Percentiles rank a stretch among this genome's conserved stretches.
Conservation (phyloP, 2,888 invertebrate genomes). For the Fragum fragum region DNA sequence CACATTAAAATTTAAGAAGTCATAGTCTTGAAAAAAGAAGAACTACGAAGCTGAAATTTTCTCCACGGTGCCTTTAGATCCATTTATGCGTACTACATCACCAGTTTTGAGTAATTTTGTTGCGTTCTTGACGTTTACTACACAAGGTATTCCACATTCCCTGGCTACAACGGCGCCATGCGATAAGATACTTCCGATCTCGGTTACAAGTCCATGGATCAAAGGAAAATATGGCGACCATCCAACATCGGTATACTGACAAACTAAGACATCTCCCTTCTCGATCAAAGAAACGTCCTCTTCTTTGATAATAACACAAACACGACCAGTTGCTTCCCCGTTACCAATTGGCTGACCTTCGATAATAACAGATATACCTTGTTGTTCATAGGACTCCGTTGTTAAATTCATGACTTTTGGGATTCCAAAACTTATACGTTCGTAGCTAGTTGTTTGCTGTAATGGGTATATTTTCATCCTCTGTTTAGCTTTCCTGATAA, state of each 20-base stretch:
- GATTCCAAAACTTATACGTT: conserved; percentile 5
- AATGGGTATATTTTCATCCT: conserved; percentile 89
- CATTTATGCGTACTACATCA: conserved; percentile 64
- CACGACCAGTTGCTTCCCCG: conserved; percentile 90
- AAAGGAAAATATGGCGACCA: conserved; percentile 96
- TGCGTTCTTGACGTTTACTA: conserved; percentile 91
- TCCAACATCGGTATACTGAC: conserved; percentile 93
- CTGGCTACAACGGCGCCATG: conserved; percentile 95
- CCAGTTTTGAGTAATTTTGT: conserved; percentile 91
- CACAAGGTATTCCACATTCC: conserved; percentile 94
- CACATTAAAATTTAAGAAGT: too few species aligned
- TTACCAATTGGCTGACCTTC: conserved; percentile 91
- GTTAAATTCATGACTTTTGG: background rate
- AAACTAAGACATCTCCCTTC: conserved; percentile 92
- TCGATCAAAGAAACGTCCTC: conserved; percentile 89
- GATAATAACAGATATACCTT: conserved; percentile 27
- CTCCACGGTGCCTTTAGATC: conserved; percentile 12
- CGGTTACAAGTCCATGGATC: conserved; percentile 92
- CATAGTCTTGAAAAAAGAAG: background rate
- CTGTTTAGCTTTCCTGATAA: conserved; percentile 89
- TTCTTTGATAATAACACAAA: conserved; percentile 91
- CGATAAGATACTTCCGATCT: conserved; percentile 93
- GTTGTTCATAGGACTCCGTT: too few species aligned
- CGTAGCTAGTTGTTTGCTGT: background rate
- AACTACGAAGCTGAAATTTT: background rate